Evolutionary conservation across 1,140 invertebrate genomes (phyloP), one percentile per base, ranked within the genome.

Genomic region (Pseudomyrmex pallidus): DNA sequence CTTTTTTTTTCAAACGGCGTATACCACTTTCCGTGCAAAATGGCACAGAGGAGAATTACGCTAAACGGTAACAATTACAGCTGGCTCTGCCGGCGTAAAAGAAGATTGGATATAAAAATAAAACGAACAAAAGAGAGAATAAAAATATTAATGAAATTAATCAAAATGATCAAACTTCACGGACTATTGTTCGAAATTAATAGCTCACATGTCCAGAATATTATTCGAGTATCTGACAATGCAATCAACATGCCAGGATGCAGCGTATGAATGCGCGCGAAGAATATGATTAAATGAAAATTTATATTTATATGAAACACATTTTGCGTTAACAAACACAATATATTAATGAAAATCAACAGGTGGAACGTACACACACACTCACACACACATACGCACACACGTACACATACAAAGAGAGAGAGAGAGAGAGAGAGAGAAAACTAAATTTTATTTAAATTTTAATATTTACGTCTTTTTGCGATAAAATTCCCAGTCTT

Each of bases 261-360:
- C 15, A 66, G 35, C n/a, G 15, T 35, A 61, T 25, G 10, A 10
- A 12, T 20, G 44, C 25, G 7, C 46, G 46, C 9, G 4, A 77
- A 56, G 1, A 4, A 22, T 66, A n/a, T 67, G 22, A 22, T 66
- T 48, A 44, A 54, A 57, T 57, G 52, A 12, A 57, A 77, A 56
- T 68, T 57, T 78, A 56, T 1, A 68, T 64, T 35, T 35, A 54
- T 54, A 4, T 25, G 13, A 2, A 48, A 13, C 46, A 46, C 7
- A 35, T 35, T 35, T 35, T 15, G 35, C 9, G 35, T 3, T 56
- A 68, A 77, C 35, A 0, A 46, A 35, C n/a, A 35, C 12, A 68
- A 67, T 44, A 15, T 68, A 78, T 78, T 48, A 52, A 57, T 57
- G 25, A 78, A 78, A 78, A 57, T 68, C 62, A 68, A 77, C 63